Base-by-base conservation (phyloP, 2,797 vertebrate species). In the Pseudomugil tenellus region DNA sequence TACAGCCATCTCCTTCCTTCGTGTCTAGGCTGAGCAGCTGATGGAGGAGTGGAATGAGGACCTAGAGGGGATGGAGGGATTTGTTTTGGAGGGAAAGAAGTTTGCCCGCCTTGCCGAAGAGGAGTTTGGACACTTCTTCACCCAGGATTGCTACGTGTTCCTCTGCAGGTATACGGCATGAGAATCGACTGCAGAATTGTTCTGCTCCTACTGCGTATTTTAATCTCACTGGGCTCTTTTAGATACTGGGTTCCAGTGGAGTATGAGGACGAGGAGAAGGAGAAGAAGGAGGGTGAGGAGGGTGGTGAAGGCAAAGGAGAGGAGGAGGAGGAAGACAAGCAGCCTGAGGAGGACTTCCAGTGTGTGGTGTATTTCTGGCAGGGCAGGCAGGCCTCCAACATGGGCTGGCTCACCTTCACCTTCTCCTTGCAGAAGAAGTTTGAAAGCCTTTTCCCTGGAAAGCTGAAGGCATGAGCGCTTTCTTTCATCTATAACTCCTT, bases 41-140 rank as follows among this genome's bases (percentile, higher is more conserved):
- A 99, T 97, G 94, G 98, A 99, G 74, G 98, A 99, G 79, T 99
- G 98, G 98, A 99, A 97, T 0, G 97, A 98, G 86, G 98, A 99
- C 74, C 91, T 99, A 87, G 98, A 99, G 0, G 97, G 98, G 37
- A 99, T 99, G 97, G 98, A 99, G 69, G 97, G 97, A 55, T 99
- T 99, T 0, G 97, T 99, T 75, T 87, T 99, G 68, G 98, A 99
- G 81, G 96, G 96, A 37, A 98, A 97, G 93, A 99, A 99, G 89
- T 99, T 99, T 55, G 95, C 97, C 1, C 95, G 98, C 6, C 93
- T 99, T 67, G 97, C 98, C 0, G 98, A 99, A 80, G 98, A 99
- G 86, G 98, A 99, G 79, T 99, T 99, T 0, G 98, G 98, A 0
- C 98, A 99, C 87, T 99, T 99, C 91, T 89, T 95, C 90, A 97